Evolutionary conservation across 2,797 vertebrate genomes (phyloP).

Genomic region (Carduelis carduelis): DNA sequence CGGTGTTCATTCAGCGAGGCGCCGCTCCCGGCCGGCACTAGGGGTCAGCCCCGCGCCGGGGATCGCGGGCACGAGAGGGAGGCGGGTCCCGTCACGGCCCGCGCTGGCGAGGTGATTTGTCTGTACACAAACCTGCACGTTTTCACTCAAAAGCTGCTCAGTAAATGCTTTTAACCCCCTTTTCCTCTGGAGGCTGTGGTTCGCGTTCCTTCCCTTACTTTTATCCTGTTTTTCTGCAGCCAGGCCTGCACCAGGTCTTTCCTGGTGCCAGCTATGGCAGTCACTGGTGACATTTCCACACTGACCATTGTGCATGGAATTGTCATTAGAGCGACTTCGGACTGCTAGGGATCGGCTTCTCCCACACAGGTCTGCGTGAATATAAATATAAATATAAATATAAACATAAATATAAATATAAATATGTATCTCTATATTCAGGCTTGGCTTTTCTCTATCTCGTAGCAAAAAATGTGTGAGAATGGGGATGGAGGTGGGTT

Average conservation of each 20-base stretch:
- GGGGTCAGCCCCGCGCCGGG: slow-evolving; percentile 14
- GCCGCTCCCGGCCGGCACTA: background rate
- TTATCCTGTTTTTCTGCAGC: slow-evolving; percentile 40
- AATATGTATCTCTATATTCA: accelerated
- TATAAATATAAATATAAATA: background rate
- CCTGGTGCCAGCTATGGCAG: slow-evolving; percentile 60
- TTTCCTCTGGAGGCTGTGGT: accelerated
- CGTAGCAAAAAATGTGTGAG: accelerated
- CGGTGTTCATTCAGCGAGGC: background rate
- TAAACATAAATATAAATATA: too few species aligned
- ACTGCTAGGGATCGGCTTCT: background rate
- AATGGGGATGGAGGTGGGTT: background rate
- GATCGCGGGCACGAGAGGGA: background rate
- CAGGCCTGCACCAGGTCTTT: slow-evolving; percentile 31
- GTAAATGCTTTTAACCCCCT: too few species aligned
- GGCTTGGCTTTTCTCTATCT: background rate
- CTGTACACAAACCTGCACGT: accelerated
- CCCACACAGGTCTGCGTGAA: slow-evolving; percentile 34
- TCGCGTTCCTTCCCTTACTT: background rate
- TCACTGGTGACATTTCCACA: slow-evolving; percentile 67
- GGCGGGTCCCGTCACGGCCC: accelerated
- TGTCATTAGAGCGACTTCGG: background rate
- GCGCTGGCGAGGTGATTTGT: accelerated
- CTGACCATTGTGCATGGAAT: slow-evolving; percentile 63
- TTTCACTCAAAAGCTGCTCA: background rate